Percentiles rank a stretch among this genome's conserved stretches.
Conservation (phyloP, 2,888 invertebrate species). For the Sericinus montela region DNA sequence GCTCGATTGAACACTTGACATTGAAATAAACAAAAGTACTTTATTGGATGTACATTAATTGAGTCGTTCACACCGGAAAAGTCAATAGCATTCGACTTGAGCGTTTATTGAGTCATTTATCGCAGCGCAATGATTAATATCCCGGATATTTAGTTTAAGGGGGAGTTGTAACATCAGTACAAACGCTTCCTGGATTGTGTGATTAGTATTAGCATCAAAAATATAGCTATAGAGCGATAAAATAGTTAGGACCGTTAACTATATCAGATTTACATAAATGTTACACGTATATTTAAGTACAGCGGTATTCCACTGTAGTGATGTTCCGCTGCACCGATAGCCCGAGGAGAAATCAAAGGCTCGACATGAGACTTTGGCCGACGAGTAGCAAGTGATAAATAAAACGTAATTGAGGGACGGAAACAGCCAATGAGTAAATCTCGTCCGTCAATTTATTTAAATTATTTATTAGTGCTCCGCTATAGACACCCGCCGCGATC, state of each 20-base stretch:
- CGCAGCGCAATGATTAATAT: slow-evolving; percentile 69
- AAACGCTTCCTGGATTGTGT: slow-evolving; percentile 28
- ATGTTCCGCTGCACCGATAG: slow-evolving; percentile 9
- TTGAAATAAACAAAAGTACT: slow-evolving; percentile 30
- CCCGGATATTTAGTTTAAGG: slow-evolving; percentile 63
- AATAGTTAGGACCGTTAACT: too few relatives aligned
- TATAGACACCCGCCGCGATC: slow-evolving; percentile 77
- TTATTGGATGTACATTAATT: slow-evolving; percentile 55
- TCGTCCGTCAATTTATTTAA: slow-evolving; percentile 80
- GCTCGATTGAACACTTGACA: too few relatives aligned
- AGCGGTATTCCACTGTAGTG: neutral
- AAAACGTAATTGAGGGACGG: slow-evolving; percentile 78
- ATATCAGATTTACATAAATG: too few relatives aligned
- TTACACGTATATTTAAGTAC: too few relatives aligned
- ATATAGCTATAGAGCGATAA: too few relatives aligned
- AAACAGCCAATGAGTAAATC: slow-evolving; percentile 79
- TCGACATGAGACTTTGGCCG: slow-evolving; percentile 49
- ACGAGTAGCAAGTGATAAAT: slow-evolving; percentile 76
- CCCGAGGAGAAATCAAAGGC: slow-evolving; percentile 24
- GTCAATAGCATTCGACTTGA: slow-evolving; percentile 51
- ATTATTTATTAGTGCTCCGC: slow-evolving; percentile 78
- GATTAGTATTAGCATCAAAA: slow-evolving; percentile 9
- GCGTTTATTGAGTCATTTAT: slow-evolving; percentile 67
- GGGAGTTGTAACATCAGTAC: slow-evolving; percentile 41
- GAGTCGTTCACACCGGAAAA: slow-evolving; percentile 61